These are phyloP conservation scores for Latrodectus geometricus DNA, from an alignment of 1,140 invertebrate species.

Conservation along the genomic window DNA sequence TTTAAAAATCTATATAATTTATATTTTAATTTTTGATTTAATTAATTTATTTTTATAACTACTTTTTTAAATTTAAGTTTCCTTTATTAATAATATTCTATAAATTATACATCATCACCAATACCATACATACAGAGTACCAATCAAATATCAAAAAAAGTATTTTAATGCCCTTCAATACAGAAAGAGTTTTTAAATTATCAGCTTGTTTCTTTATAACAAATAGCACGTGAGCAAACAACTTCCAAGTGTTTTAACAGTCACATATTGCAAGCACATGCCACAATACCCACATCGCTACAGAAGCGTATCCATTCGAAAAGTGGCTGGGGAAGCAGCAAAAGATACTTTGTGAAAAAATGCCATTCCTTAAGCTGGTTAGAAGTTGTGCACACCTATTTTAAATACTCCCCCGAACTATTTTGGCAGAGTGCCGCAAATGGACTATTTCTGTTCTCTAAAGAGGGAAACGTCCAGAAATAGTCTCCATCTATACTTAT, in stretches of 20 bases:
- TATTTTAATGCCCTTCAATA: too few relatives aligned
- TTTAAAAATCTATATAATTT: too few relatives aligned
- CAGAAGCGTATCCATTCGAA: neutral
- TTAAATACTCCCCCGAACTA: slow-evolving; percentile 57
- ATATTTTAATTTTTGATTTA: too few relatives aligned
- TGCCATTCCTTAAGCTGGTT: neutral
- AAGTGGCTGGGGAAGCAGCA: neutral
- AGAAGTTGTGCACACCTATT: slow-evolving; percentile 28
- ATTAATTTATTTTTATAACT: too few relatives aligned
- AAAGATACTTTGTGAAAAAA: slow-evolving; percentile 1
- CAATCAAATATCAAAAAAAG: too few relatives aligned
- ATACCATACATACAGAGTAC: too few relatives aligned
- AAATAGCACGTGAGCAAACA: too few relatives aligned
- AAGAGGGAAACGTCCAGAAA: slow-evolving; percentile 11
- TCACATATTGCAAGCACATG: slow-evolving; percentile 8
- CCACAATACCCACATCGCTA: neutral
- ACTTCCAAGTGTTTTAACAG: neutral
- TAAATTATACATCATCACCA: too few relatives aligned
- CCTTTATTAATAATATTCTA: too few relatives aligned
- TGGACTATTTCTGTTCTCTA: slow-evolving; percentile 12
- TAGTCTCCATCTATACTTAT: slow-evolving; percentile 24
- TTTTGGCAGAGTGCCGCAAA: slow-evolving; percentile 28
- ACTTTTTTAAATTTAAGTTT: too few relatives aligned
- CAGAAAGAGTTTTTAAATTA: too few relatives aligned
- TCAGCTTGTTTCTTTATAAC: too few relatives aligned